Percentiles rank a stretch among this genome's conserved stretches.
Conservation (phyloP, 2,797 vertebrate genomes). For the Acipenser oxyrinchus region DNA sequence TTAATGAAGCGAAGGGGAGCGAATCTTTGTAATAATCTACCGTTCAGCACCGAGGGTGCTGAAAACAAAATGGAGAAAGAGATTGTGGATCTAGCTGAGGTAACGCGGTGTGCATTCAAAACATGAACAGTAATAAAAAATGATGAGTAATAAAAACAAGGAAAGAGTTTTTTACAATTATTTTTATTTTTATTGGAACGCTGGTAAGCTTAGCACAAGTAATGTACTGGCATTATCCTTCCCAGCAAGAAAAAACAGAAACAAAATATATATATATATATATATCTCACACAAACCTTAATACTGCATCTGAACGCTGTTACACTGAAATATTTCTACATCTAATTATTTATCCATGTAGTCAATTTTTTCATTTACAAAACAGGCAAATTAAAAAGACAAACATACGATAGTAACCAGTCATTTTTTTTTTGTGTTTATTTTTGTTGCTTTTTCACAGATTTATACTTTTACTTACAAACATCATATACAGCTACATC, state of each 20-base stretch:
- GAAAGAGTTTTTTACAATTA: too few relatives aligned
- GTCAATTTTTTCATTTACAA: slow-evolving; percentile 58
- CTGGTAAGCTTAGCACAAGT: too few relatives aligned
- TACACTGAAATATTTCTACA: slow-evolving; percentile 60
- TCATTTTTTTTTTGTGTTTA: slow-evolving; percentile 52
- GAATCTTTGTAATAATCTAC: too few relatives aligned
- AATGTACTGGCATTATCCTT: too few relatives aligned
- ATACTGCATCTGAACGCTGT: slow-evolving; percentile 49
- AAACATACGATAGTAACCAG: slow-evolving; percentile 51
- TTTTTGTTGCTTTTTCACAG: slow-evolving; percentile 49
- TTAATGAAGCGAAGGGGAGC: too few relatives aligned
- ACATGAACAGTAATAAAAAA: slow-evolving; percentile 38
- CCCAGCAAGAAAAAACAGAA: too few relatives aligned
- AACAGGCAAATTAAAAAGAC: slow-evolving; percentile 66
- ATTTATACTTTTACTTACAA: slow-evolving; percentile 71
- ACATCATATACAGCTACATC: slow-evolving; percentile 81
- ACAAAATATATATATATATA: too few relatives aligned
- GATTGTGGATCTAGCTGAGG: too few relatives aligned
- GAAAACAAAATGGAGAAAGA: too few relatives aligned
- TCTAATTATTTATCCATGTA: slow-evolving; percentile 48
- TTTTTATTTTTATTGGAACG: too few relatives aligned
- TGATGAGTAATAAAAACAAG: slow-evolving; percentile 32
- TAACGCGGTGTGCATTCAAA: too few relatives aligned
- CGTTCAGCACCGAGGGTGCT: too few relatives aligned
- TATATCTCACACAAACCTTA: slow-evolving; percentile 51